These are phyloP conservation scores for Simalia tracyae DNA, from an alignment of 2,797 vertebrate genomes.

Conservation along the genomic window DNA sequence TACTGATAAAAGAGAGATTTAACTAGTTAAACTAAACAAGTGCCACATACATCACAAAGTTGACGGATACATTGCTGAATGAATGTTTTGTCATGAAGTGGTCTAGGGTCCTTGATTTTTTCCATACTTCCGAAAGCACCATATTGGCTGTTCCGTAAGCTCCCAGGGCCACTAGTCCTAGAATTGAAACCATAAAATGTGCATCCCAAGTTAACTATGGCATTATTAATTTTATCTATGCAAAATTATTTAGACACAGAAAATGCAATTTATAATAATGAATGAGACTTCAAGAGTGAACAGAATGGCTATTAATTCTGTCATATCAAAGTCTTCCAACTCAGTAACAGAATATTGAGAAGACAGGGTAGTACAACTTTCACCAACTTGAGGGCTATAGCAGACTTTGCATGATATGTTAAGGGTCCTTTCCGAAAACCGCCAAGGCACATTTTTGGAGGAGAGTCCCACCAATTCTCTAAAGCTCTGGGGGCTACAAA, in stretches of 20 bases:
- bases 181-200: conserved; percentile 6
- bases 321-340: neutral
- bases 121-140: conserved; percentile 86
- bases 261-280: neutral
- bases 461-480: neutral
- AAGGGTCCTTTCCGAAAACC: neutral
- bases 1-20: neutral
- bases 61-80: conserved; percentile 93
- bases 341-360: neutral
- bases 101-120: conserved; percentile 93
- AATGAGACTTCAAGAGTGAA: neutral
- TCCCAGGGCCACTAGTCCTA: conserved; percentile 80
- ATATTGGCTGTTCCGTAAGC: conserved; percentile 83
- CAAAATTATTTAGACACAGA: neutral
- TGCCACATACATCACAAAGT: conserved; percentile 85
- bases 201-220: neutral
- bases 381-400: neutral
- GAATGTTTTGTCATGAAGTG: conserved; percentile 92
- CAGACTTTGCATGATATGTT: neutral
- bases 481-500: neutral
- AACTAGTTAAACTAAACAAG: neutral
- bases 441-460: neutral
- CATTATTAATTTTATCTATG: neutral
- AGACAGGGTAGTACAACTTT: neutral
- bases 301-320: neutral